These are phyloP conservation scores for Ispidina lecontei DNA, from an alignment of 2,797 vertebrate genomes.

Conservation along the genomic window DNA sequence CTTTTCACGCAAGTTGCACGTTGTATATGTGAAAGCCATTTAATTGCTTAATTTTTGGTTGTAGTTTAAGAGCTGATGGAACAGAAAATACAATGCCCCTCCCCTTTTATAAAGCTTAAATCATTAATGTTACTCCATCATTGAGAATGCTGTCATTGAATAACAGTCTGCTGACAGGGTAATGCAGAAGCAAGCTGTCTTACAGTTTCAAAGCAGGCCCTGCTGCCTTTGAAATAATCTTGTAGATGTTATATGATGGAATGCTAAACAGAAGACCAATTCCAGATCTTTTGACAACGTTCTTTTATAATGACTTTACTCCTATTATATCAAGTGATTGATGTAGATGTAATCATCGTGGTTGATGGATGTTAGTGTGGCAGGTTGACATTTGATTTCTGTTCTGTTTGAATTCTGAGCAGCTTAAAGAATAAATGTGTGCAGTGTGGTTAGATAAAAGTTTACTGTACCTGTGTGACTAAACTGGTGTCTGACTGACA, in stretches of 20 bases:
- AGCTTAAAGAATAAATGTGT: slow-evolving; percentile 17
- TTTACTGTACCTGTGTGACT: slow-evolving; percentile 23
- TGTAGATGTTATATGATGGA: slow-evolving; percentile 17
- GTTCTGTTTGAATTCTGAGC: slow-evolving; percentile 57
- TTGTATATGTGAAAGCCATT: neutral
- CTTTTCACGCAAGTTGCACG: neutral
- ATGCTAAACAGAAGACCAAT: slow-evolving; percentile 54
- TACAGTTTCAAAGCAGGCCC: slow-evolving; percentile 33
- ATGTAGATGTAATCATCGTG: slow-evolving; percentile 70
- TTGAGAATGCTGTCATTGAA: neutral
- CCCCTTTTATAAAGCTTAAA: neutral
- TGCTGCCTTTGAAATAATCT: slow-evolving; percentile 55
- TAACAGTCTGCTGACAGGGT: neutral
- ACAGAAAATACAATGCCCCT: neutral
- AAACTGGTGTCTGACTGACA: slow-evolving; percentile 19
- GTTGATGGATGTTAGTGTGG: slow-evolving; percentile 64
- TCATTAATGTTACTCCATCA: neutral
- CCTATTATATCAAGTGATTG: slow-evolving; percentile 72
- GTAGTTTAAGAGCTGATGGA: neutral
- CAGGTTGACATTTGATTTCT: slow-evolving; percentile 68
- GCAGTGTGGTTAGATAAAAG: neutral
- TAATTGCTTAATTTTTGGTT: neutral
- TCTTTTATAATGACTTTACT: slow-evolving; percentile 59
- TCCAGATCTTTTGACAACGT: slow-evolving; percentile 33
- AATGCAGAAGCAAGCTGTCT: slow-evolving; percentile 53